Evolutionary conservation across 2,888 invertebrate species (phyloP).

Genomic region (Morpho helenor): DNA sequence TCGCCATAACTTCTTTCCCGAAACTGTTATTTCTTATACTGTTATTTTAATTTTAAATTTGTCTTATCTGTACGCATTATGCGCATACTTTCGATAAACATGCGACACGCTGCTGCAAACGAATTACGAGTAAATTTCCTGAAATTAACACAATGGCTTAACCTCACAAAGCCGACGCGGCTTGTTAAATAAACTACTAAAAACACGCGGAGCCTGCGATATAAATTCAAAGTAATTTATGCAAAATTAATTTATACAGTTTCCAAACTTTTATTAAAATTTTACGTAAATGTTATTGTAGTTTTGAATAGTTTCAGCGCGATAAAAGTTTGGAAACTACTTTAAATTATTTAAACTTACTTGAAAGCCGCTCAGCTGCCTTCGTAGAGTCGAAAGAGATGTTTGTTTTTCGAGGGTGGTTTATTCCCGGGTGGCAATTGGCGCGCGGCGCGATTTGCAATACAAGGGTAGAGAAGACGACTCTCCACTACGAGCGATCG

Average conservation of each 20-base stretch:
- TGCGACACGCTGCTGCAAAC: constrained; percentile 22
- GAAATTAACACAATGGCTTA: constrained; percentile 10
- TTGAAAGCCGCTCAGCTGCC: constrained; percentile 2
- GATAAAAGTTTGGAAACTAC: constrained; percentile 8
- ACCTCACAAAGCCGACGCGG: constrained; percentile 5
- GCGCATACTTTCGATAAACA: constrained; percentile 24
- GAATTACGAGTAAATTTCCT: constrained; percentile 15
- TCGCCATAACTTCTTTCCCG: too few species aligned
- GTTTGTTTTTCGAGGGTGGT: constrained; percentile 2
- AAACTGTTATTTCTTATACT: too few species aligned
- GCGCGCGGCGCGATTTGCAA: constrained; percentile 23
- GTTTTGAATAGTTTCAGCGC: constrained; percentile 8
- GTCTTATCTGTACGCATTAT: constrained; percentile 10
- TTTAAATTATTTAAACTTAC: constrained; percentile 12
- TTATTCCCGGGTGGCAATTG: constrained; percentile 5
- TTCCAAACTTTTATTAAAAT: constrained; percentile 11
- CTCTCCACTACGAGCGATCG: constrained; percentile 41
- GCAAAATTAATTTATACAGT: neutral
- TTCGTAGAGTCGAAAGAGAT: neutral
- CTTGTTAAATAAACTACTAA: constrained; percentile 3
- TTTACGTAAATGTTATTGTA: constrained; percentile 8
- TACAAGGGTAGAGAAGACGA: constrained; percentile 36
- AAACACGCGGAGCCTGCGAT: neutral
- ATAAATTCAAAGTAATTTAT: neutral
- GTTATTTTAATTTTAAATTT: neutral